Percentiles rank a stretch among this genome's conserved stretches.
phyloP scores from a whole-genome alignment of 1,140 invertebrate genomes.

The Tetranychus urticae region DNA sequence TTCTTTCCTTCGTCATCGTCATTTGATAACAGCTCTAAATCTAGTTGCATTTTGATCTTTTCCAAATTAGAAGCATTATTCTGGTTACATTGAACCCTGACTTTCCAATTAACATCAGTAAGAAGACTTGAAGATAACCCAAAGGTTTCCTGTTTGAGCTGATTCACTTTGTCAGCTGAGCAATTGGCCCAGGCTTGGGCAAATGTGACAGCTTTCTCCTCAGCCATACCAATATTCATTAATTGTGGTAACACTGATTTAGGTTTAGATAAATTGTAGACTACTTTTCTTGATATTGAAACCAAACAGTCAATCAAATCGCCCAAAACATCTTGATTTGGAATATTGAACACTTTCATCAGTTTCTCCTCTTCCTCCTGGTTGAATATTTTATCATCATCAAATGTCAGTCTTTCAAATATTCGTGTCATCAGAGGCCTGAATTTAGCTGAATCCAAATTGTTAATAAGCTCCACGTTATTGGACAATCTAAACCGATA shows the following conservation, averaged over 20 bases:
- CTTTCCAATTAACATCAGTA: constrained; percentile 4
- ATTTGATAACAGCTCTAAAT: neutral
- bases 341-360: neutral
- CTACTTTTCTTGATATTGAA: neutral
- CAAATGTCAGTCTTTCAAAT: neutral
- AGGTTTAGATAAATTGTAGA: constrained; percentile 1
- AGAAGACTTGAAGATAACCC: neutral
- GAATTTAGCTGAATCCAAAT: neutral
- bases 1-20: neutral
- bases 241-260: neutral
- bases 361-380: neutral
- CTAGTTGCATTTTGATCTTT: neutral
- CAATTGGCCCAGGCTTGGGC: neutral
- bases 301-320: neutral
- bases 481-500: neutral
- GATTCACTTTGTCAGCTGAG: neutral
- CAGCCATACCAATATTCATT: neutral
- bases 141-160: neutral
- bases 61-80: neutral
- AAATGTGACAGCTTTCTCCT: neutral
- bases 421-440: neutral
- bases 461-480: neutral
- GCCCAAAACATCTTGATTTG: too few relatives aligned
- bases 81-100: neutral
- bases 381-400: neutral